Evolutionary conservation across 2,797 vertebrate species (phyloP), one percentile per base, ranked within the genome.

Genomic region (Synaphobranchus kaupii): DNA sequence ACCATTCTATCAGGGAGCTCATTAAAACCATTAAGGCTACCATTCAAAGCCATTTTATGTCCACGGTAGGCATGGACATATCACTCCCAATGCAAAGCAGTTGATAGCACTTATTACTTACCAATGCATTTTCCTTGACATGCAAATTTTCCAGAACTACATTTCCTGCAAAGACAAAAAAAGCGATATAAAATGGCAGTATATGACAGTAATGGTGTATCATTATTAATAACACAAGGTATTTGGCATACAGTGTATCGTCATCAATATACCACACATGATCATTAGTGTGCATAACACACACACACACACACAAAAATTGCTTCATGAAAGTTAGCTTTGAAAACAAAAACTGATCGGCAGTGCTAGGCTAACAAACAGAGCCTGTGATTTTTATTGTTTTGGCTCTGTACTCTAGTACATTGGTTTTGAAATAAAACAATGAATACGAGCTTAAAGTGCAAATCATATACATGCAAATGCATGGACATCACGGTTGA

Each of bases 91-190:
- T 66, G 63, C n/a, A 66, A 66, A 66, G 63, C n/a, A 66, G n/a
- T 66, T 83, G 31, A 28, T 82, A 48, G 47, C 22, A 15, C 81
- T 34, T 6, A 83, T 31, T 85, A 94, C 98, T 96, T 91, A 99
- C 98, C 95, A 99, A 93, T n/a, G 97, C 97, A 89, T 98, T 99
- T 93, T 99, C 98, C 93, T 98, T 98, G 90, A 99, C 98, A 91
- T 94, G 95, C 66, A 99, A 94, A 90, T 99, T 99, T 92, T 99
- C 98, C 81, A 99, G 96, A 2, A 97, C 97, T 84, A 99, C 98
- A 91, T 99, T 98, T 90, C 98, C 98, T 99, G 87, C 66, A 93
- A 82, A 86, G 85, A 89, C 60, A 91, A 83, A 90, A 89, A 34
- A 80, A 78, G 52, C 8, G 58, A 73, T 73, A n/a, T 1, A 84